Base-by-base conservation (phyloP, 1,140 invertebrate genomes). In the Drosophila elegans region DNA sequence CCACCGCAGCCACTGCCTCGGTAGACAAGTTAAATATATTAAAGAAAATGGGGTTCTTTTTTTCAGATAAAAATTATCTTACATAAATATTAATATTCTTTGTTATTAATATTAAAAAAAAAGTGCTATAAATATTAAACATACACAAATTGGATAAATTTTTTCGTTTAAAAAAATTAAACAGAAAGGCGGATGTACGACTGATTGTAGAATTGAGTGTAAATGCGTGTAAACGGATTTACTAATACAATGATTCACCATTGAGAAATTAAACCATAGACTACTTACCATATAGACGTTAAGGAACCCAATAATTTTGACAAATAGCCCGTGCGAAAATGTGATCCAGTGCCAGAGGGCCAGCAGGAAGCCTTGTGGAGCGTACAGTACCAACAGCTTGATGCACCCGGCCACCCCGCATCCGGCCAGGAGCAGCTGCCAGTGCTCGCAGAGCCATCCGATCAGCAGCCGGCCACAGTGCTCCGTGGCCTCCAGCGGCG, bases 401-500 rank as follows among this genome's bases (percentile, higher is more conserved):
- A 85, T 59, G 29, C 88, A 83, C 1, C 83, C 55, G 11, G 90
- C 71, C 7, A 92, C 38, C 13, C 80, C 73, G 1, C 93, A 42
- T 4, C 72, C 75, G 7, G 81, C 88, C 0, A 93, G 53, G 21
- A 96, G 93, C 2, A 94, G 91, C 71, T 94, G 95, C 74, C 95
- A 81, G 57, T 94, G 93, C 34, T 93, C 93, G 64, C 93, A 91
- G 1, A 95, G 61, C 82, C 94, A 94, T 36, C 91, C 92, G 2
- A 95, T 96, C 34, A 98, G 90, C 21, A 92, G 85, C 45, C 97
- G 95, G 0, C 97, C 95, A 4, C 95, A 85, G 60, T 94, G 93
- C 80, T 96, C 95, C 2, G 96, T 93, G 56, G 95, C 93, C 71
- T 94, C 94, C 5, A 97, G 61, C 1, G 97, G 97, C 7, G 96